Conservation (phyloP, 2,888 invertebrate species). For the Ormyrus pomaceus region DNA sequence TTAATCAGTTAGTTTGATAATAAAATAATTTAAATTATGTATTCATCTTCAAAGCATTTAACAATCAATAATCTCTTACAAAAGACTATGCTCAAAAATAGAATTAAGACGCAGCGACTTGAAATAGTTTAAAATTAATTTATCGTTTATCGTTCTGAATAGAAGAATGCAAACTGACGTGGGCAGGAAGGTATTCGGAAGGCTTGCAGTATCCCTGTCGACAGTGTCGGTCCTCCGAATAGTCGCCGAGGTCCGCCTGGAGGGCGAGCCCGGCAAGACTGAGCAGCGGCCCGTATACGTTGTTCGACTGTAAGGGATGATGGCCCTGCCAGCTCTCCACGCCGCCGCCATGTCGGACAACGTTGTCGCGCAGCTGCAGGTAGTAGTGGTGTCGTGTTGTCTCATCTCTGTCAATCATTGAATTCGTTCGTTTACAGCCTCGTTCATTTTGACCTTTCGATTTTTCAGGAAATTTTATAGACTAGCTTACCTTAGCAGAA, state of each 20-base stretch:
- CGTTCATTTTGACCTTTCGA: too few species aligned
- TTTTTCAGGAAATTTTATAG: too few species aligned
- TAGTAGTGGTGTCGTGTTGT: slow-evolving; percentile 95
- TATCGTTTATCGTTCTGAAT: neutral
- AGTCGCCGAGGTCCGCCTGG: slow-evolving; percentile 95
- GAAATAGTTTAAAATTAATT: neutral
- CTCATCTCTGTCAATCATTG: slow-evolving; percentile 82
- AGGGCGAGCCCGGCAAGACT: slow-evolving; percentile 92
- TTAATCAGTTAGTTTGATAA: too few species aligned
- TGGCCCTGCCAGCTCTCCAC: slow-evolving; percentile 74
- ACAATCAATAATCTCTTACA: too few species aligned
- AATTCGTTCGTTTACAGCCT: too few species aligned
- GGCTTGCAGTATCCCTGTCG: slow-evolving; percentile 83
- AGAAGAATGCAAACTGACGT: slow-evolving; percentile 73
- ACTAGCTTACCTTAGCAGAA: slow-evolving; percentile 83
- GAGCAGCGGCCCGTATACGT: slow-evolving; percentile 84
- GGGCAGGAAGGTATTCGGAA: slow-evolving; percentile 89
- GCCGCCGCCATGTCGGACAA: slow-evolving; percentile 77
- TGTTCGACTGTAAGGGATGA: slow-evolving; percentile 78
- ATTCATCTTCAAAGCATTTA: too few species aligned
- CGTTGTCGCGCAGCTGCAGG: slow-evolving; percentile 94
- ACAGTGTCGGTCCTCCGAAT: slow-evolving; percentile 77
- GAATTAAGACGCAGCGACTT: too few species aligned
- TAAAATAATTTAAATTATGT: too few species aligned
- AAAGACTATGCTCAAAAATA: too few species aligned